Base-by-base conservation (phyloP, 2,113 vertebrate species). In the cattle (Bos taurus) region DNA sequence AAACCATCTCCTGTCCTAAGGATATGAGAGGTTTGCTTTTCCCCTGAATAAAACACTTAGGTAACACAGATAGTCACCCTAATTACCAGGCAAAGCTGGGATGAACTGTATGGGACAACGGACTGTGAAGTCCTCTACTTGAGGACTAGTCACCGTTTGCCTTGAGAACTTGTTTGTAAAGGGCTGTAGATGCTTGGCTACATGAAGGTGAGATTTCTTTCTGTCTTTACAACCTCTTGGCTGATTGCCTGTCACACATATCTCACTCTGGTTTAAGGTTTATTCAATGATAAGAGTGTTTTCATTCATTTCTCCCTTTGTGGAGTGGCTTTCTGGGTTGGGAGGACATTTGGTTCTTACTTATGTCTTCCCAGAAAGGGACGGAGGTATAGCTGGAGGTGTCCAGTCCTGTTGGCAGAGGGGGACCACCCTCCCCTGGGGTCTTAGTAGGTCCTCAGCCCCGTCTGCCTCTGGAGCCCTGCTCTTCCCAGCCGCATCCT, bases 211-310 rank as follows among this genome's bases (percentile, higher is more conserved):
- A 33, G 60, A 7, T 56, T 43, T 60, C 46, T 40, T 52, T 89
- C 40, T 28, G 8, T 36, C 14, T 94, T 46, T 43, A 33, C 4
- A 6, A 0, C 88, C 26, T 59, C 57, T 77, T 33, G 30, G 83
- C 15, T 16, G 26, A n/a, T 33, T 36, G 46, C 33, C 23, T 12
- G 8, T 9, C 36, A 43, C 0, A 1, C 1, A 3, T 0, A 2
- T 21, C 71, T 28, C 50, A 13, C 60, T 71, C n/a, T 80, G 33
- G 46, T 50, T 81, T 71, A 23, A 50, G n/a, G 62, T 54, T 46
- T 36, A 5, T 14, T 52, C 33, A 15, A 1, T 30, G 26, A 21
- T 33, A 54, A 8, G 14, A 67, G 21, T 23, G 57, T 56, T 33
- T 78, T 56, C 28, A 40, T 74, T 83, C 17, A 40, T 23, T 74